Conservation (phyloP, 2,113 vertebrate species). For the Lanius ludovicianus region DNA sequence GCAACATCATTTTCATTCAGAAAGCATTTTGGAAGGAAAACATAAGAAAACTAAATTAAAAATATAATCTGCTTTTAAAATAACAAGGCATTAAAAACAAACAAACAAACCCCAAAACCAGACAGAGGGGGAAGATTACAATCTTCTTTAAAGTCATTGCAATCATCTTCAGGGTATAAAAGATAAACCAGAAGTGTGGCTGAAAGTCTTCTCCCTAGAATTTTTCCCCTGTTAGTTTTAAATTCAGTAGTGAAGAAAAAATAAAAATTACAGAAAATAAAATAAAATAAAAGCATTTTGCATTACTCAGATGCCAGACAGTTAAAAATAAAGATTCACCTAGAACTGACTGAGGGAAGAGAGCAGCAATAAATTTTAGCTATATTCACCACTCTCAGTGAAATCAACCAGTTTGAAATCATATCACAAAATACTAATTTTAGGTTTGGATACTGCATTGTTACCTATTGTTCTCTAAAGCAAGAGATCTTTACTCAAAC, state of each 20-base stretch:
- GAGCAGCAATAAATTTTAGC: not conserved
- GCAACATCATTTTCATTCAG: not conserved
- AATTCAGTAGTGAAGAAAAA: not conserved
- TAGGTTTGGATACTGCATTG: not conserved
- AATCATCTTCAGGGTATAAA: not conserved
- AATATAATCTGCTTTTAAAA: not conserved
- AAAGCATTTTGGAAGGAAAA: not conserved
- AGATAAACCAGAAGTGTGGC: not conserved
- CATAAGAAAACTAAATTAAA: not conserved
- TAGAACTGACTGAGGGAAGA: not conserved
- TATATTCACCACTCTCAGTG: not conserved
- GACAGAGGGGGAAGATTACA: not conserved
- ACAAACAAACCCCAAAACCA: not conserved
- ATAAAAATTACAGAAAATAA: not conserved
- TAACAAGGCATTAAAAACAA: not conserved
- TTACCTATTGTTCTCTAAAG: not conserved
- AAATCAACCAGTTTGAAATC: not conserved
- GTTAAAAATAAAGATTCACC: not conserved
- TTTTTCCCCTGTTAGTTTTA: not conserved
- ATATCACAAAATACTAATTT: not conserved
- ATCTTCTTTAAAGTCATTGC: not conserved
- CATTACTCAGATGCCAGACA: not conserved
- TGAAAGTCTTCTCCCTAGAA: not conserved
- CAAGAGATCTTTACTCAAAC: not conserved
- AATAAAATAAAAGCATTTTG: not conserved